These are phyloP conservation scores for Limnephilus marmoratus DNA, from an alignment of 2,888 invertebrate genomes.

Conservation along the genomic window DNA sequence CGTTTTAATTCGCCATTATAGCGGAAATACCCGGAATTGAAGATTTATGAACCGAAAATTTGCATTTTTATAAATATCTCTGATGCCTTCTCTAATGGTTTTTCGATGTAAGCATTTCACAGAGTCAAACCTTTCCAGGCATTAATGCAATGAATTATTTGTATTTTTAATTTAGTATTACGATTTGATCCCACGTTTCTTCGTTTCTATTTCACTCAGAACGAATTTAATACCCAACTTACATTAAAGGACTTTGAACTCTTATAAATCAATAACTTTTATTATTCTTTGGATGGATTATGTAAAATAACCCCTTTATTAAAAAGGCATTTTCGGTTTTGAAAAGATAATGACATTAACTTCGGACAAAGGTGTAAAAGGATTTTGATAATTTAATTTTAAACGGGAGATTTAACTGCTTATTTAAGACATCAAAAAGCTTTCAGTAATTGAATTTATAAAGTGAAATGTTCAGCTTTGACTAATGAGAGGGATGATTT, in stretches of 20 bases:
- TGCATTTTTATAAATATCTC: neutral
- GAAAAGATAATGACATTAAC: neutral
- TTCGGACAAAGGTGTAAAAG: neutral
- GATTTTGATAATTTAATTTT: constrained; percentile 36
- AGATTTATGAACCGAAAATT: neutral
- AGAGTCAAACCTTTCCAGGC: neutral
- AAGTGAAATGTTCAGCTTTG: neutral
- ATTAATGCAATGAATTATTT: neutral
- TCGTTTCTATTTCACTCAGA: neutral
- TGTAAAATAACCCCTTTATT: neutral
- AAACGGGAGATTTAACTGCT: neutral
- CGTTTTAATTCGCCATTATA: neutral
- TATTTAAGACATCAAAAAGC: constrained; percentile 26
- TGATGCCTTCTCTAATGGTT: neutral
- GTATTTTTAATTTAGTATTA: neutral
- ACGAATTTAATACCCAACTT: neutral
- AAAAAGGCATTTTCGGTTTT: neutral
- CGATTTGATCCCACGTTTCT: neutral
- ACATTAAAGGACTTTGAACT: neutral
- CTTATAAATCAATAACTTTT: neutral
- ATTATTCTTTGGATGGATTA: neutral
- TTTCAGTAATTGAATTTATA: constrained; percentile 36
- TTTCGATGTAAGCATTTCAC: neutral
- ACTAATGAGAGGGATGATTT: constrained; percentile 26
- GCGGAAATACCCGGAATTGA: neutral